Base-by-base conservation (phyloP, 2,113 vertebrate species). In the Pangasianodon hypophthalmus region DNA sequence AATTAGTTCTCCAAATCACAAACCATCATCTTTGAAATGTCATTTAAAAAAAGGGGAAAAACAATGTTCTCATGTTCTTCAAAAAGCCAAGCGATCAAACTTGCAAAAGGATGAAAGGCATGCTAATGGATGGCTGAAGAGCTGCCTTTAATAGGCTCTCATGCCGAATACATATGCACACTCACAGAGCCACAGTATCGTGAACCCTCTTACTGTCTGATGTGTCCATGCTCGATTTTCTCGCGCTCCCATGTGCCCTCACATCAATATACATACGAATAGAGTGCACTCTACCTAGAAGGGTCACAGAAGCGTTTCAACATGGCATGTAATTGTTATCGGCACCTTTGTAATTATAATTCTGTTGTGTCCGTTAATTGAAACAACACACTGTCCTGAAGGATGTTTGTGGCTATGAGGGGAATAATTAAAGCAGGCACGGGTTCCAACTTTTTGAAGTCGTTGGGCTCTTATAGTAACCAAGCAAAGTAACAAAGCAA, bases 121-220 rank as follows among this genome's bases (percentile, higher is more conserved):
- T 92, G 93, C 92, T 94, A 94, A 95, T 93, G 90, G 92, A 88
- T 93, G 89, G 86, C 91, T 92, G 52, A 32, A 92, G 90, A 91
- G 94, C 93, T 90, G 91, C 71, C 91, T 94, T 94, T 93, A 93
- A 95, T 94, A 93, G 86, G 92, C 93, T 93, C 94, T 94, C 90
- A 92, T 92, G 93, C 93, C 93, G 71, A 79, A 75, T 75, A 83
- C 89, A 90, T 83, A 67, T 86, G 71, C 48, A 62, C 71, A 32
- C 87, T 83, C 84, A 84, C 79, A 56, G 50, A 52, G 80, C 56
- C 21, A 75, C 84, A 75, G 80, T 75, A 87, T 73, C 1, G 6
- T 41, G 32, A 73, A 73, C 69, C 32, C 88, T 69, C 77, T 86
- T 64, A 80, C 80, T 58, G 60, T 69, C 48, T 69, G 75, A 86